Evolutionary conservation across 2,113 vertebrate species (phyloP), one percentile per base, ranked within the genome.

Genomic region (Lucifuga dentata): DNA sequence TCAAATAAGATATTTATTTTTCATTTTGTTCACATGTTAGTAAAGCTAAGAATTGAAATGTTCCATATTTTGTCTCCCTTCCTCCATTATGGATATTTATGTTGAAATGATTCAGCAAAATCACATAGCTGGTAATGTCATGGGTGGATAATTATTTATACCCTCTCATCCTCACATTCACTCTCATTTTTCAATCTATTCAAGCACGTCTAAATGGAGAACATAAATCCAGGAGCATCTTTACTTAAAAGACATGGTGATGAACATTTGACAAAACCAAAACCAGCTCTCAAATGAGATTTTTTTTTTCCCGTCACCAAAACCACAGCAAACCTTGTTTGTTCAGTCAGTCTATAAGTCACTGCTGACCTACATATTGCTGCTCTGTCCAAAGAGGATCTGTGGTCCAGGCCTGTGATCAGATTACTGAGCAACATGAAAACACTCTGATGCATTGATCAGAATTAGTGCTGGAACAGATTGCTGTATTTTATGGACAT

Each of bases 341-440:
- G 13, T 77, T 61, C 53, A 20, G 36, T 35, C 67, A 19, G 49
- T 59, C 12, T 7, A 17, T 13, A 16, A 63, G 46, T 62, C 73
- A 62, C 53, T 46, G 67, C 44, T 91, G 91, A 92, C 91, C 92
- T 87, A 87, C 67, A 88, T 92, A 81, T 60, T 16, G 2, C 43
- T 48, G 29, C 44, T n/a, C 41, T 75, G 38, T 71, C 60, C 73
- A 82, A 81, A 88, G 85, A 88, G 88, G 86, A 88, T 83, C 84
- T 83, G 78, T 29, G 26, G 26, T 29, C 26, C 26, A 7, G 26
- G 26, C 3, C 26, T 29, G 26, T 63, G 76, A 5, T 45, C 71
- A 66, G 89, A 92, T 92, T 92, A 91, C 33, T 23, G 24, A 45
- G 64, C 49, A 66, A 59, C 32, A 72, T 29, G 53, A 68, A 78